Base-by-base conservation (phyloP, 2,888 invertebrate genomes). In the Herminia tarsipennalis region DNA sequence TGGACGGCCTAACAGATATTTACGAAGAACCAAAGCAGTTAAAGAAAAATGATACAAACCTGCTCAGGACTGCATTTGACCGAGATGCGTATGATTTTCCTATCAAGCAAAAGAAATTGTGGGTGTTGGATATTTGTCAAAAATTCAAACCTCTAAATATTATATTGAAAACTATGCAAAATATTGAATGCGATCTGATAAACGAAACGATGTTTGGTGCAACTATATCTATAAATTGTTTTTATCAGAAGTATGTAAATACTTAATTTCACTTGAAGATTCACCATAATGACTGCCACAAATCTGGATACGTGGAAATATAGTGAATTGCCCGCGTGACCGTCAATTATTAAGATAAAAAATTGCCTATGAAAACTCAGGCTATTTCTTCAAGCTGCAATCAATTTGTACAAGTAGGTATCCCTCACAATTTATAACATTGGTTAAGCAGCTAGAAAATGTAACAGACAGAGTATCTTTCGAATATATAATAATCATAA, bases 171-270 rank as follows among this genome's bases (percentile, higher is more conserved):
- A 5, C 5, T 37, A 6, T 18, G 35, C 5, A 41, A 28, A 13
- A 16, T 28, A 22, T 44, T 35, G 36, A 56, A 24, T 21, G 38
- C 16, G 24, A 47, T 5, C 28, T 41, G 13, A 29, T 62, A 18
- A 59, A 69, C 38, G 60, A 70, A 55, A 46, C 53, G 10, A 48
- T 70, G 28, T 58, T 64, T 24, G 62, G 65, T 6, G 38, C 29
- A 8, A 33, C 43, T 5, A n/a, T n/a, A n/a, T 29, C 37, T 41
- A 9, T 43, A 12, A 35, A 34, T 29, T n/a, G n/a, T n/a, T 20
- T 43, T 36, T 40, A 32, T 32, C 17, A 36, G 16, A 42, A 42
- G 27, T 49, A 35, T 58, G 48, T 37, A 49, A 42, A n/a, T n/a
- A 10, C 32, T 24, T 6, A 25, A 54, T 4, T 32, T 35, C 9